Base-by-base conservation (phyloP, 2,797 vertebrate species). In the Scleropages formosus region DNA sequence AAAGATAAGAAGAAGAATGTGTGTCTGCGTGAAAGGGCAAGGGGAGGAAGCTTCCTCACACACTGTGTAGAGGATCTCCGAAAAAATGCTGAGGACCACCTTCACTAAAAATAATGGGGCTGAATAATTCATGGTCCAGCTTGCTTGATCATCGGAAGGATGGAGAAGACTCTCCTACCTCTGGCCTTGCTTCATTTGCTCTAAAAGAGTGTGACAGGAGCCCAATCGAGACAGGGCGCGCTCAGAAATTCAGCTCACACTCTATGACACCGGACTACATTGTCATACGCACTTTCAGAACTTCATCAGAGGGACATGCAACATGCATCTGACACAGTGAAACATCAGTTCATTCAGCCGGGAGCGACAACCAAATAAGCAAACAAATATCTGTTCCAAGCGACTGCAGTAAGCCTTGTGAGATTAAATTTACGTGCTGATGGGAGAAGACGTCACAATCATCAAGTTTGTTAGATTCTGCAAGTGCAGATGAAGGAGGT, bases 41-140 rank as follows among this genome's bases (percentile, higher is more conserved):
- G 26, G 26, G 62, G 31, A 13, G 31, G 63, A 31, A 27, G 31
- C 22, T n/a, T n/a, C n/a, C n/a, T n/a, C n/a, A n/a, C n/a, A n/a
- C n/a, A n/a, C n/a, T n/a, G n/a, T n/a, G n/a, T n/a, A n/a, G n/a
- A n/a, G n/a, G n/a, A n/a, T n/a, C n/a, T 61, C n/a, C 18, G 15
- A 61, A 18, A 26, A 31, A 31, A 11, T 10, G 15, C 31, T 24
- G 27, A 47, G 62, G 16, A 65, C 18, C 8, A 26, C 10, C 68
- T 49, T 64, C n/a, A 18, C 63, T 3, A 66, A 66, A 49, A 44
- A 64, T 49, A 63, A 63, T 22, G 31, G 10, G 13, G 7, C 12
- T 75, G 73, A 75, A 75, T 75, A 75, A 75, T 66, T 75, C 62
- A 75, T 66, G 13, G 24, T 15, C 51, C 1, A 15, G 62, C 46